Evolutionary conservation across 2,113 vertebrate genomes (phyloP).

Genomic region (Boleophthalmus pectinirostris): DNA sequence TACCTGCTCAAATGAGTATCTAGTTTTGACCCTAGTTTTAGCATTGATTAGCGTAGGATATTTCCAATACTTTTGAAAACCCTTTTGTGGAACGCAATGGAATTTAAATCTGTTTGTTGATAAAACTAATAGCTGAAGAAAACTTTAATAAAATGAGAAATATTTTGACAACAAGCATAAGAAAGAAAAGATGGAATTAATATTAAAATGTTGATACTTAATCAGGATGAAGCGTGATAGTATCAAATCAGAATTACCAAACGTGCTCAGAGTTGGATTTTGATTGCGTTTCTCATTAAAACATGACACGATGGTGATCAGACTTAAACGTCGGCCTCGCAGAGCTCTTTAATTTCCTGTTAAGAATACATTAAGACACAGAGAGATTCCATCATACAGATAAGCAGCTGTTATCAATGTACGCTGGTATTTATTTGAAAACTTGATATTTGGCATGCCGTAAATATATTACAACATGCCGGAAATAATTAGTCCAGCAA

Average conservation of each 20-base stretch:
- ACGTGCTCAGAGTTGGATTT: slow-evolving; percentile 6
- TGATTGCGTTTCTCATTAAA: slow-evolving; percentile 7
- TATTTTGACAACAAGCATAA: background rate
- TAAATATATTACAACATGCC: background rate
- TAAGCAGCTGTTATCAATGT: slow-evolving; percentile 8
- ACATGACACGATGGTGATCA: background rate
- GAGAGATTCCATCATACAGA: slow-evolving; percentile 2
- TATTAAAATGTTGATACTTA: background rate
- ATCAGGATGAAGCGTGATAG: background rate
- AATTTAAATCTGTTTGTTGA: background rate
- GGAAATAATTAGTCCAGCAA: background rate
- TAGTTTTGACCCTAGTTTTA: too few relatives aligned
- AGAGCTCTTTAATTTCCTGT: slow-evolving; percentile 20
- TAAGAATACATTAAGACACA: slow-evolving; percentile 9
- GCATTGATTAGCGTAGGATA: too few relatives aligned
- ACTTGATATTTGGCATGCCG: background rate
- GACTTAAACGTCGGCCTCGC: slow-evolving; percentile 6
- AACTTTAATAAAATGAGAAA: background rate
- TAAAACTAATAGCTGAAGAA: background rate
- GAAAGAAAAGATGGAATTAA: background rate
- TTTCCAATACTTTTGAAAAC: too few relatives aligned
- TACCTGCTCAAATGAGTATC: too few relatives aligned
- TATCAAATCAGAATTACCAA: background rate
- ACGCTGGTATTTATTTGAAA: background rate
- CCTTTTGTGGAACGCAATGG: background rate